Evolutionary conservation across 2,797 vertebrate species (phyloP).

Genomic region (Periparus ater): DNA sequence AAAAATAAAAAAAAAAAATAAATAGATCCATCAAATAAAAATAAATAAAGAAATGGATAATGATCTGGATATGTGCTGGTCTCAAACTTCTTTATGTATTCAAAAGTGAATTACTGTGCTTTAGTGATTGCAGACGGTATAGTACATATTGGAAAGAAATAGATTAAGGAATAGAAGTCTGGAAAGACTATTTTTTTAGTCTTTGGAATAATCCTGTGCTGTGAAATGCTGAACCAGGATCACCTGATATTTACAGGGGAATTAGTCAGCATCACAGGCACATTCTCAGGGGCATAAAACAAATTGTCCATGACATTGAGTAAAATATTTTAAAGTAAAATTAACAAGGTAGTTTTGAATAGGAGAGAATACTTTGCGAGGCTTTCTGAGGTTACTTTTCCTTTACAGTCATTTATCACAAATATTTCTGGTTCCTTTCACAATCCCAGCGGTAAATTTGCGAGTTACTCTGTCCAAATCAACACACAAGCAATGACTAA

Average conservation of each 20-base stretch:
- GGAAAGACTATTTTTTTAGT: constrained; percentile 71
- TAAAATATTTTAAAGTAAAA: constrained; percentile 2
- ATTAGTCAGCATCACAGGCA: constrained; percentile 40
- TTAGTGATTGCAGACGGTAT: constrained; percentile 50
- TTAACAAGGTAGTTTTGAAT: not conserved
- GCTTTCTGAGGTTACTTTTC: not conserved
- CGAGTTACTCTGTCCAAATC: not conserved
- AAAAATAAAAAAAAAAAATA: no score
- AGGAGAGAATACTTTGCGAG: not conserved
- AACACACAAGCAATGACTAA: not conserved
- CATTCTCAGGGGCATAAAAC: constrained; percentile 29
- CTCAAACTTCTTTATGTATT: constrained; percentile 20
- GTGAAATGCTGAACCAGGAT: constrained; percentile 49
- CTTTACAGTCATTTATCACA: not conserved
- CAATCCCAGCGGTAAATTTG: not conserved
- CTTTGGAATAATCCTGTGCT: constrained; percentile 61
- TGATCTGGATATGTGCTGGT: constrained; percentile 31
- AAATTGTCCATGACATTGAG: not conserved
- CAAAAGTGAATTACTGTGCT: constrained; percentile 65
- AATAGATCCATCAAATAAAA: not conserved
- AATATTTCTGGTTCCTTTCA: not conserved
- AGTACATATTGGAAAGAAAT: constrained; percentile 68
- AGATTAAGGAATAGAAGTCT: constrained; percentile 56
- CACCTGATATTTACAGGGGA: constrained; percentile 52
- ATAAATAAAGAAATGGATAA: constrained; percentile 11